phyloP scores from a whole-genome alignment of 2,797 vertebrate species.

The Morelia viridis region DNA sequence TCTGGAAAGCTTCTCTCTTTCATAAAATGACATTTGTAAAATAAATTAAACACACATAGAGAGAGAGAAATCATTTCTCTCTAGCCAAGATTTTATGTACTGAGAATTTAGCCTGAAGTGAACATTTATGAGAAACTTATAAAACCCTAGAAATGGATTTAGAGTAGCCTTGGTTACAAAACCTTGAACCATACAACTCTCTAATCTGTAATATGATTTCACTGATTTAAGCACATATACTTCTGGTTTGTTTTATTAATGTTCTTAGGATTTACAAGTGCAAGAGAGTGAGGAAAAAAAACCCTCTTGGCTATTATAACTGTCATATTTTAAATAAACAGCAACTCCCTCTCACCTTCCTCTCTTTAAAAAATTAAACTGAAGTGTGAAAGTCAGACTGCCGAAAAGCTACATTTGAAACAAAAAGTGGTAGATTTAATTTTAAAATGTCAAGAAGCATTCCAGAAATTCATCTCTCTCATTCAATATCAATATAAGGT shows the following conservation, averaged over 20 bases:
- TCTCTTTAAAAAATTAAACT: neutral
- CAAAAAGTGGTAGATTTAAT: neutral
- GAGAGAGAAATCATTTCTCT: neutral
- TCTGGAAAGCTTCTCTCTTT: neutral
- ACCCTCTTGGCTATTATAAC: neutral
- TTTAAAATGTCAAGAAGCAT: neutral
- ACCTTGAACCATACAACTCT: neutral
- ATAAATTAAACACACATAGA: neutral
- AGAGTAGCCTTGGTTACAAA: constrained; percentile 12
- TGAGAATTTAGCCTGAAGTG: constrained; percentile 16
- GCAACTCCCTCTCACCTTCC: neutral
- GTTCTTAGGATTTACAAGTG: constrained; percentile 2
- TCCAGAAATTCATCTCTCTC: too few species aligned
- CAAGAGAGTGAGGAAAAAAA: neutral
- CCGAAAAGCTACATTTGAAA: neutral
- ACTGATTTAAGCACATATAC: constrained; percentile 20
- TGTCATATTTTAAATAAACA: constrained; percentile 15
- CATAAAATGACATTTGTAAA: neutral
- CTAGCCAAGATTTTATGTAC: neutral
- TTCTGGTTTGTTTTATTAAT: constrained; percentile 32
- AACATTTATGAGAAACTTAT: constrained; percentile 24
- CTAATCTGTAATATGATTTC: constrained; percentile 17
- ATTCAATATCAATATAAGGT: too few species aligned
- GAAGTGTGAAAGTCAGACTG: neutral
- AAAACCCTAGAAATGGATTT: constrained; percentile 31